Base-by-base conservation (phyloP, 2,888 invertebrate genomes). In the Chaetogeoica ovagalla region DNA sequence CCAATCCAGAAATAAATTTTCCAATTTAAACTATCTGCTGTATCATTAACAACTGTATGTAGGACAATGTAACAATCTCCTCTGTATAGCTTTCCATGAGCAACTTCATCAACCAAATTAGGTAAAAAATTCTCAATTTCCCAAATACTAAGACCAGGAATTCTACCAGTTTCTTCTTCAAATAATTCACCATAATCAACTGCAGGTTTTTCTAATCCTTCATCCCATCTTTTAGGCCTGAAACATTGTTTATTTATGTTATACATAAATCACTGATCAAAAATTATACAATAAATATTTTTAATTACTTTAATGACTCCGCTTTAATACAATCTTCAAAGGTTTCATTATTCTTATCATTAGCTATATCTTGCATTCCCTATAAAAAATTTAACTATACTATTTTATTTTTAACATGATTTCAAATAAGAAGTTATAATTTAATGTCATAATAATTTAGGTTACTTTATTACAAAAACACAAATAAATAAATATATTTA, bases 1-100 rank as follows among this genome's bases (percentile, higher is more conserved):
- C 99, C 99, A 85, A 99, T 99, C 99, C 98, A 99, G 87, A 98
- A 99, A 88, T 93, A 99, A 85, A 99, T 99, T 84, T 96, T 93
- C 96, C 98, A 98, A 60, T 68, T 68, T 79, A 91, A 90, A 9
- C 98, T 87, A 81, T 93, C 93, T 17, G 94, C 93, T 74, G 84
- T 84, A 74, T 95, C 94, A 85, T 96, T 96, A 60, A 93, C 87
- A 60, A 89, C 89, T 0, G 98, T 98, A 87, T 96, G 95, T 81
- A 98, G 87, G 68, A 99, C 90, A 84, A 99, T 98, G 87, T 99
- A 99, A 86, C 98, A 98, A 86, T 99, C 99, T 8, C 95, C 98
- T 87, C 98, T 97, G 86, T 98, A 99, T 88, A 99, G 99, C 87
- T 98, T 98, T 11, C 85, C 84, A 82, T 85, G 84, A n/a, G 83